A percentile compares a stretch with the other conserved stretches of the same genome.
Evolutionary conservation across 2,113 vertebrate genomes (phyloP).

Genomic region (Craseonycteris thonglongyai): DNA sequence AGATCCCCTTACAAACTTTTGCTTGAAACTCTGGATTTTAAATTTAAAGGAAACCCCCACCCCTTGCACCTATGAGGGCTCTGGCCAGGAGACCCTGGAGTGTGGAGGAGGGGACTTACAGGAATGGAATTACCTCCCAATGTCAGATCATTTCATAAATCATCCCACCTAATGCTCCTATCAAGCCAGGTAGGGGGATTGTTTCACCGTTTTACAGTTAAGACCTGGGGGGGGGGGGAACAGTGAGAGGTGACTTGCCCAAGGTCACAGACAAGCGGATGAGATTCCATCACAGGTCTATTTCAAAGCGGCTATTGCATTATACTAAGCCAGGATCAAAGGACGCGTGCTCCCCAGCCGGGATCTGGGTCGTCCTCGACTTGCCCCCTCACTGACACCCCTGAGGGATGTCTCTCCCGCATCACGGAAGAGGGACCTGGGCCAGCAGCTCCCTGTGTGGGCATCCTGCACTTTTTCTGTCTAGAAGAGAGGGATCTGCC

Average conservation of each 20-base stretch:
- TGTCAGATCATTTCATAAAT: background rate
- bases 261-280: background rate
- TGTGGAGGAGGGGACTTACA: background rate
- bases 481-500: slow-evolving; percentile 9
- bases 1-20: background rate
- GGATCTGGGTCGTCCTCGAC: background rate
- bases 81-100: background rate
- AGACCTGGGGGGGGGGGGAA: background rate
- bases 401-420: background rate
- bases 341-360: background rate
- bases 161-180: background rate
- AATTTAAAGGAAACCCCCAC: background rate
- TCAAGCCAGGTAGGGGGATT: background rate
- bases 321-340: background rate
- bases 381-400: background rate
- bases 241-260: background rate
- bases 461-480: background rate
- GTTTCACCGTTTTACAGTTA: background rate
- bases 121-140: background rate
- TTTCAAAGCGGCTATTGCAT: background rate
- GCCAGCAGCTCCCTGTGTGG: slow-evolving; percentile 41
- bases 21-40: background rate
- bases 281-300: background rate
- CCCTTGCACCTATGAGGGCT: background rate
- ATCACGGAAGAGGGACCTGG: background rate